These are phyloP conservation scores for Megalops atlanticus DNA, from an alignment of 2,113 vertebrate genomes.

Conservation along the genomic window DNA sequence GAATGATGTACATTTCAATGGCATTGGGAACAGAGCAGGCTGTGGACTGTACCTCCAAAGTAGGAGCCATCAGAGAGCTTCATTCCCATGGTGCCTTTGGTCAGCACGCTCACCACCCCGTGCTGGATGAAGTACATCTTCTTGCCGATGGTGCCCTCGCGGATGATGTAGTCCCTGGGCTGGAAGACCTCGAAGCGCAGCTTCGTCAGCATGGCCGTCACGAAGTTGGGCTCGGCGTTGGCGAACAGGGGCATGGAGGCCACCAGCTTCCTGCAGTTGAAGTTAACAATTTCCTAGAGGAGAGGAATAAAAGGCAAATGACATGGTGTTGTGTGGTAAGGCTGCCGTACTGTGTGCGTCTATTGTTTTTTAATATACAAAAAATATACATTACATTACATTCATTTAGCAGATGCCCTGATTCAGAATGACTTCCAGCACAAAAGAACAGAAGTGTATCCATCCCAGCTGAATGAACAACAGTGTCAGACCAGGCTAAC, in stretches of 20 bases:
- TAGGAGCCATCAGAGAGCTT: conserved; percentile 97
- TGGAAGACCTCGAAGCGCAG: conserved; percentile 97
- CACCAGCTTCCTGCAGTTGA: conserved; percentile 97
- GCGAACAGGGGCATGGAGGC: conserved; percentile 96
- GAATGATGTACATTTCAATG: too few species aligned
- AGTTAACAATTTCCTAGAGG: conserved; percentile 92
- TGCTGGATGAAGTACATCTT: conserved; percentile 99
- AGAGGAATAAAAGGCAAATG: neutral
- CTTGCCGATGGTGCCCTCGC: conserved; percentile 94
- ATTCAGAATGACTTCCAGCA: too few species aligned
- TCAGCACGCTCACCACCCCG: conserved; percentile 86
- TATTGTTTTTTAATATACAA: neutral
- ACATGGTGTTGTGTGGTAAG: too few species aligned
- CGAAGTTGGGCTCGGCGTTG: conserved; percentile 95
- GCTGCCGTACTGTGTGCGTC: neutral
- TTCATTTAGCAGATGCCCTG: too few species aligned
- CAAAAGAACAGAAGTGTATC: too few species aligned
- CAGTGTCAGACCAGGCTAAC: too few species aligned
- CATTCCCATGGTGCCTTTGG: conserved; percentile 88
- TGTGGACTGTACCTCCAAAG: conserved; percentile 84
- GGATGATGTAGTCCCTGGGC: conserved; percentile 92
- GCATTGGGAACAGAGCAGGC: neutral
- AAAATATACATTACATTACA: neutral
- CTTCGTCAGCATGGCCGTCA: conserved; percentile 96
- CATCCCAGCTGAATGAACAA: too few species aligned